Evolutionary conservation across 2,113 vertebrate genomes (phyloP).

Genomic region (Trichomycterus rosablanca): DNA sequence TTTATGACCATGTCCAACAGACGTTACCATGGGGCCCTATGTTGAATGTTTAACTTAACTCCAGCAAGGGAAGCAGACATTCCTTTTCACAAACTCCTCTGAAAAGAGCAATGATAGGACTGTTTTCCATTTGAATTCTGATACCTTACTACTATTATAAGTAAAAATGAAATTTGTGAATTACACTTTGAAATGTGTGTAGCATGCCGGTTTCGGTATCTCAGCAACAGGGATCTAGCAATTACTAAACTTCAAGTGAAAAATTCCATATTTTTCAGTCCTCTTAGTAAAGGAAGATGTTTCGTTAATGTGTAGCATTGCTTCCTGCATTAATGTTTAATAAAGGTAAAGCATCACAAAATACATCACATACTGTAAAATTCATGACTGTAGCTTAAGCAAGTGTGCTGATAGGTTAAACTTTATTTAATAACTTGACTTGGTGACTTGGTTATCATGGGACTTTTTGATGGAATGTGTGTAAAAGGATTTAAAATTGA

Average conservation of each 20-base stretch:
- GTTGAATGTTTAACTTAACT: constrained; percentile 47
- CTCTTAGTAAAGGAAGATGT: constrained; percentile 26
- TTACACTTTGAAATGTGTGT: constrained; percentile 10
- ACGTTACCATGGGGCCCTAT: constrained; percentile 40
- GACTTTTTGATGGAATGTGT: no score
- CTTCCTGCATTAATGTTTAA: constrained; percentile 41
- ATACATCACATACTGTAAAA: no score
- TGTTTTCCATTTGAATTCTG: constrained; percentile 19
- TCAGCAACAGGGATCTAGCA: no score
- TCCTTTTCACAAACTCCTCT: constrained; percentile 24
- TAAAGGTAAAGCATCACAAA: no score
- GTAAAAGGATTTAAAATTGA: no score
- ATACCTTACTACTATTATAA: constrained; percentile 7
- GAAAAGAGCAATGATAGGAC: constrained; percentile 7
- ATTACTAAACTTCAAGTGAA: constrained; percentile 31
- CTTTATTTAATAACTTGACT: no score
- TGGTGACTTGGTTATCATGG: no score
- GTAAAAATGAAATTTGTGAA: constrained; percentile 4
- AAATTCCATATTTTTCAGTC: constrained; percentile 37
- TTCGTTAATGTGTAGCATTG: constrained; percentile 29
- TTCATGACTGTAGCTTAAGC: no score
- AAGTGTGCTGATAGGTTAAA: no score
- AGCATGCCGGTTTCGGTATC: no score
- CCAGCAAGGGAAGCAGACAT: constrained; percentile 32
- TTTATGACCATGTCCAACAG: constrained; percentile 49